A percentile compares a stretch with the other conserved stretches of the same genome.
Evolutionary conservation across 2,113 vertebrate species (phyloP).

Genomic region (Pelobates fuscus): DNA sequence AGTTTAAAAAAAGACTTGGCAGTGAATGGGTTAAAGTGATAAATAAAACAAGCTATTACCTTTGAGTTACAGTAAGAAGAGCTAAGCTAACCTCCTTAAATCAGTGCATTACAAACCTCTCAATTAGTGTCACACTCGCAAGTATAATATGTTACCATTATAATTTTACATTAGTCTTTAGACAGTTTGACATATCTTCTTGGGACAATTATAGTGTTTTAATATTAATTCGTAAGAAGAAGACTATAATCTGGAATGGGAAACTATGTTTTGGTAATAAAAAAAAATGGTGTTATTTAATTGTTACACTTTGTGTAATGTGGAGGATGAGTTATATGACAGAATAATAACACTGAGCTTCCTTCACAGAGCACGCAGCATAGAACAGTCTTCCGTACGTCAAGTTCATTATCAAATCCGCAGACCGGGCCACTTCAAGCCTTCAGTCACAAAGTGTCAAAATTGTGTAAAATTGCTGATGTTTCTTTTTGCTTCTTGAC

Average conservation of each 20-base stretch:
- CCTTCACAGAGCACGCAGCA: neutral
- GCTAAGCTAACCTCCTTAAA: too few species aligned
- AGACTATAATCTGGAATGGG: too few species aligned
- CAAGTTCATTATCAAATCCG: conserved; percentile 5
- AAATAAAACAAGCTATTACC: too few species aligned
- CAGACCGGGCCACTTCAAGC: conserved; percentile 17
- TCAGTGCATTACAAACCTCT: neutral
- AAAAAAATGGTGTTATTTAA: too few species aligned
- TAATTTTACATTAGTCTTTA: neutral
- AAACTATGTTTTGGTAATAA: too few species aligned
- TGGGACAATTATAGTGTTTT: conserved; percentile 1
- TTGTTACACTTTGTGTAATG: neutral
- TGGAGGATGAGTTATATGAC: too few species aligned
- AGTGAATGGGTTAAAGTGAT: too few species aligned
- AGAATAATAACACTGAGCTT: conserved; percentile 12
- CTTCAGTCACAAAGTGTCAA: conserved; percentile 35
- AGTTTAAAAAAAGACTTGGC: too few species aligned
- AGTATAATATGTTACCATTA: neutral
- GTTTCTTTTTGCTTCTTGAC: conserved; percentile 22
- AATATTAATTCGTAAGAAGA: neutral
- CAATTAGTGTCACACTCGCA: neutral
- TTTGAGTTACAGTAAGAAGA: too few species aligned
- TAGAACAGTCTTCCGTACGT: conserved; percentile 17
- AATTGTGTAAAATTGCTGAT: conserved; percentile 27
- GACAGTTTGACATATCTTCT: conserved; percentile 7